Base-by-base conservation (phyloP, 2,797 vertebrate species). In the Pangasius djambal region DNA sequence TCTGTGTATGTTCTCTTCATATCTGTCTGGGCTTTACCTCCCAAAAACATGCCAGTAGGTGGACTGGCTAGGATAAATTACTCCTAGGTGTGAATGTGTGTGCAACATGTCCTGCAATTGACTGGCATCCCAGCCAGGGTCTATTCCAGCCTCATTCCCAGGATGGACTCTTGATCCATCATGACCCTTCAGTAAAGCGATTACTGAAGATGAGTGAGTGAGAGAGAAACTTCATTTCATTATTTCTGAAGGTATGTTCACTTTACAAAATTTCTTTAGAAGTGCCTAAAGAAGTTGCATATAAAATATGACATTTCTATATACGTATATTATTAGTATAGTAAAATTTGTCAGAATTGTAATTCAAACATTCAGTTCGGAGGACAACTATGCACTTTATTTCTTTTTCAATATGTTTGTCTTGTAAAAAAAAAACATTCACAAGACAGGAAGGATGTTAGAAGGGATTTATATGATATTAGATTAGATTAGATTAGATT, bases 1-100 rank as follows among this genome's bases (percentile, higher is more conserved):
- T 84, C 82, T 84, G 28, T 84, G 28, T 16, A 84, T 67, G 59
- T 31, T 84, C 15, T 67, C 9, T 67, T 84, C 10, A 84, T 31
- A 44, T 50, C 28, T 84, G 28, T 83, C 37, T n/a, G 25, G 40
- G 59, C 13, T 65, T 83, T 44, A 65, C 25, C 44, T 84, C 40
- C 28, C 16, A 84, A 48, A 83, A 44, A 65, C 37, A 63, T 81
- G 34, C 10, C 34, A 63, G 57, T 1, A 83, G 13, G 7, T 65
- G 22, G 37, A n/a, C 9, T 83, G 25, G 25, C 13, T 44, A n/a
- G 61, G 61, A 83, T 55, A 85, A 52, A 85, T 85, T 50, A 34
- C 10, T 52, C 18, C 48, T 70, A 37, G 65, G 67, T 22, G 31
- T 70, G 63, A 84, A 84, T 83, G 63, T 84, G 37, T 40, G 22